Evolutionary conservation across 2,113 vertebrate genomes (phyloP).

Genomic region (Nannobrachium achirus): DNA sequence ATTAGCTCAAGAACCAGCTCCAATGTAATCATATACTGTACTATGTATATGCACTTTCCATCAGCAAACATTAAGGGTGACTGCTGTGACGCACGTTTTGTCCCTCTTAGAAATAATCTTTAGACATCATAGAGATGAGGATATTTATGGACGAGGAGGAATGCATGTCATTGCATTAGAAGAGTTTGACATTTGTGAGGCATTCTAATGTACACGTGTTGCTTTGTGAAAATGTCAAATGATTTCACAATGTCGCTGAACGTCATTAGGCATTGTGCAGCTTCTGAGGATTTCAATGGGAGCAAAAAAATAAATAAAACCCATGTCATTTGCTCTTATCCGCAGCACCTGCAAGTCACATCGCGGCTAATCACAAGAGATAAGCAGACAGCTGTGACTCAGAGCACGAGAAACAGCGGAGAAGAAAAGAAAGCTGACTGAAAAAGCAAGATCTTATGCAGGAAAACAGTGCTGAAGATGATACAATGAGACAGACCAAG

Average conservation of each 20-base stretch:
- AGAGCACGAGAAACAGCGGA: not conserved
- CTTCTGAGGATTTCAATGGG: not conserved
- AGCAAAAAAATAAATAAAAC: not conserved
- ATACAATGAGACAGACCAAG: no score
- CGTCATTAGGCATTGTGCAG: not conserved
- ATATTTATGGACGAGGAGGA: no score
- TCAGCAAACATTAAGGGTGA: not conserved
- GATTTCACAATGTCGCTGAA: no score
- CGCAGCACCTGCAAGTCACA: not conserved
- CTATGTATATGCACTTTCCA: not conserved
- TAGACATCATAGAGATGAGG: no score
- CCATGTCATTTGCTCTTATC: not conserved
- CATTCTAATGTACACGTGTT: not conserved
- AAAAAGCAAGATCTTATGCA: not conserved
- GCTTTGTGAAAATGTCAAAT: not conserved
- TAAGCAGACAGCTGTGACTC: not conserved
- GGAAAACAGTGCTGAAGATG: no score
- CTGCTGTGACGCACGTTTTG: not conserved
- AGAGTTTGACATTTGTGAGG: no score
- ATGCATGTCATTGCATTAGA: no score
- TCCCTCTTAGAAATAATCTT: no score
- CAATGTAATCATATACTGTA: conserved; percentile 23
- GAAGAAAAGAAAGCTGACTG: not conserved
- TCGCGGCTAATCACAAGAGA: not conserved
- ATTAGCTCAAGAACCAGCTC: conserved; percentile 12